A percentile compares a stretch with the other conserved stretches of the same genome.
phyloP scores from a whole-genome alignment of 2,888 invertebrate species.

The Rhagium mordax region DNA sequence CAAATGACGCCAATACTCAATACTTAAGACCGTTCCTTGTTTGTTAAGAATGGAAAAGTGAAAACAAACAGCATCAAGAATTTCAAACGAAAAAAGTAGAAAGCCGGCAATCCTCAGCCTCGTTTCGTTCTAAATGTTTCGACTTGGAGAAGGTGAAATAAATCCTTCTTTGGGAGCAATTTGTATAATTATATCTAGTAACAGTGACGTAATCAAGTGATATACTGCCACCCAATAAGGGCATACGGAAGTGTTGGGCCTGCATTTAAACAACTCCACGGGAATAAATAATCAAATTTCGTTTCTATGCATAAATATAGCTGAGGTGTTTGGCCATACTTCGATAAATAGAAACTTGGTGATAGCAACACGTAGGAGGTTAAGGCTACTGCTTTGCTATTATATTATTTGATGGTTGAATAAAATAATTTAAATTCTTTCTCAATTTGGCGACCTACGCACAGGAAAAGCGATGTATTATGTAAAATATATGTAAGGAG shows the following conservation, averaged over 20 bases:
- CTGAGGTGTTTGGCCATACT: neutral
- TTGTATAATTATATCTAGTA: constrained; percentile 5
- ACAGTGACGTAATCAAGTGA: neutral
- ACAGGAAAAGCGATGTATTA: too few species aligned
- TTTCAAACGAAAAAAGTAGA: constrained; percentile 1
- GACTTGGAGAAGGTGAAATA: constrained; percentile 8
- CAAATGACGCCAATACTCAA: too few species aligned
- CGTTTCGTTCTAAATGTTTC: neutral
- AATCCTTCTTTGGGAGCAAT: constrained; percentile 8
- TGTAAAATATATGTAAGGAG: too few species aligned
- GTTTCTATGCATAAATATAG: neutral
- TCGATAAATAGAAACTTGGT: neutral
- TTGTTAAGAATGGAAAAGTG: neutral
- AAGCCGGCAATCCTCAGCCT: neutral
- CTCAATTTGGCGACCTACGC: neutral
- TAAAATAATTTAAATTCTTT: neutral
- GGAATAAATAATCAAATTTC: neutral
- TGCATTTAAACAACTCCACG: neutral
- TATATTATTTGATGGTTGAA: neutral
- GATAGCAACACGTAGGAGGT: neutral
- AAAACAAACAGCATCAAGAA: constrained; percentile 2
- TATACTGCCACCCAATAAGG: constrained; percentile 1
- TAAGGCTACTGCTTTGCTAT: neutral
- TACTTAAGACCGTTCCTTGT: too few species aligned
- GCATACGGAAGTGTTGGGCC: neutral